These are phyloP conservation scores for Homarus americanus DNA, from an alignment of 1,140 invertebrate genomes.

Conservation along the genomic window DNA sequence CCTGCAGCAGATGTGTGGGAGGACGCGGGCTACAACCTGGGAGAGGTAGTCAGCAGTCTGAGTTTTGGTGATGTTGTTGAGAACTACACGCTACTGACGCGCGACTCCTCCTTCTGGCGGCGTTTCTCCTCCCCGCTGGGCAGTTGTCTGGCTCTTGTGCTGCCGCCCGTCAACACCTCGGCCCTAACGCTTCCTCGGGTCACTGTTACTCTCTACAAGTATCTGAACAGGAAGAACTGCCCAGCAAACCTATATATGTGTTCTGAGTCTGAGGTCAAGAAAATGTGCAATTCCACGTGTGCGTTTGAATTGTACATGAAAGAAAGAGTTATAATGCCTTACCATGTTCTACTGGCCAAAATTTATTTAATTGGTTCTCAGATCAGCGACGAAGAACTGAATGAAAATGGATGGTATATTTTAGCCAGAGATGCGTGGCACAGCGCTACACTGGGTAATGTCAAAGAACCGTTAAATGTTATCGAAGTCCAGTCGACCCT, in stretches of 20 bases:
- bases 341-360: conserved; percentile 23
- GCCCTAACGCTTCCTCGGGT: conserved; percentile 4
- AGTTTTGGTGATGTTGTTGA: conserved; percentile 30
- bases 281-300: conserved; percentile 28
- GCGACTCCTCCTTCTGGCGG: conserved; percentile 17
- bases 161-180: background rate
- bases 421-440: conserved; percentile 32
- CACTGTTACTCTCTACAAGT: background rate
- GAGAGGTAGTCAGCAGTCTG: conserved; percentile 28
- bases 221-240: background rate
- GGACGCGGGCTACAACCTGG: conserved; percentile 11
- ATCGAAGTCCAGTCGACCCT: conserved; percentile 14
- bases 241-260: background rate
- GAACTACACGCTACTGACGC: conserved; percentile 16
- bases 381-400: background rate
- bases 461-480: background rate
- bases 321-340: no score
- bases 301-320: background rate
- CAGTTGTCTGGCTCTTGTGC: conserved; percentile 9
- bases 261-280: background rate
- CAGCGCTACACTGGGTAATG: background rate
- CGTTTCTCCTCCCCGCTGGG: conserved; percentile 33
- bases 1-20: conserved; percentile 24
- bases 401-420: background rate
- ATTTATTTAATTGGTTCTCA: background rate